phyloP scores from a whole-genome alignment of 2,797 vertebrate species.

The Brachymystax lenok region DNA sequence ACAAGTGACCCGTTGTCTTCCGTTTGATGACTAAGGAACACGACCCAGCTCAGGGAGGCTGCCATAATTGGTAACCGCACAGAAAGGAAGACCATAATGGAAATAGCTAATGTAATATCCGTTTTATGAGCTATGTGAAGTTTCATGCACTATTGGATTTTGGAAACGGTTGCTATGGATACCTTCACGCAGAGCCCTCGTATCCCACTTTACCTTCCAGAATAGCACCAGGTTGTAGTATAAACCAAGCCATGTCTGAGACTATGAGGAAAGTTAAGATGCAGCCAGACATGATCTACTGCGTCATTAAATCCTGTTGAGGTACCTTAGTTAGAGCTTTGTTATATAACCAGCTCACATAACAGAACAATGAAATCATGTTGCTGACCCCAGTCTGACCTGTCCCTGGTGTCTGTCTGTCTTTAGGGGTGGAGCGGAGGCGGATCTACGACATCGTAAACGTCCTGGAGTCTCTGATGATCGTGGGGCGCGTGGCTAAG shows the following conservation, averaged over 20 bases:
- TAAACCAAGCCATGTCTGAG: neutral
- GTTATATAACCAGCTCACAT: neutral
- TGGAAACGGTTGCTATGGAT: conserved; percentile 20
- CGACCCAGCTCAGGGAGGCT: neutral
- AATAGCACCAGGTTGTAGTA: neutral
- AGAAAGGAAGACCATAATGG: conserved; percentile 11
- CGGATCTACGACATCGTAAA: conserved; percentile 96
- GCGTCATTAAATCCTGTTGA: neutral
- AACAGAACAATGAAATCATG: neutral
- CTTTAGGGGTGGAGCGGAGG: conserved; percentile 87
- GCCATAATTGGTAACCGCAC: conserved; percentile 12
- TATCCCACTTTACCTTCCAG: neutral
- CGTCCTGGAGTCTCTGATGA: conserved; percentile 88
- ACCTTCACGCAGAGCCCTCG: conserved; percentile 6
- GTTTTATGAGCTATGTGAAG: conserved; percentile 21
- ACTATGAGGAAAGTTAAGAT: neutral
- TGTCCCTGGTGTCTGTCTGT: conserved; percentile 10
- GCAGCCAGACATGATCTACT: neutral
- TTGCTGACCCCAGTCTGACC: neutral
- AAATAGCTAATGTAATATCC: conserved; percentile 14
- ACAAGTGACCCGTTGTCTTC: too few species aligned
- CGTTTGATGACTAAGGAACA: too few species aligned
- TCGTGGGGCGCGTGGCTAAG: conserved; percentile 91
- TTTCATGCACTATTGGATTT: conserved; percentile 14
- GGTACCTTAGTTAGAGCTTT: neutral